Conservation (phyloP, 2,888 invertebrate genomes). For the Parasteatoda lunata region DNA sequence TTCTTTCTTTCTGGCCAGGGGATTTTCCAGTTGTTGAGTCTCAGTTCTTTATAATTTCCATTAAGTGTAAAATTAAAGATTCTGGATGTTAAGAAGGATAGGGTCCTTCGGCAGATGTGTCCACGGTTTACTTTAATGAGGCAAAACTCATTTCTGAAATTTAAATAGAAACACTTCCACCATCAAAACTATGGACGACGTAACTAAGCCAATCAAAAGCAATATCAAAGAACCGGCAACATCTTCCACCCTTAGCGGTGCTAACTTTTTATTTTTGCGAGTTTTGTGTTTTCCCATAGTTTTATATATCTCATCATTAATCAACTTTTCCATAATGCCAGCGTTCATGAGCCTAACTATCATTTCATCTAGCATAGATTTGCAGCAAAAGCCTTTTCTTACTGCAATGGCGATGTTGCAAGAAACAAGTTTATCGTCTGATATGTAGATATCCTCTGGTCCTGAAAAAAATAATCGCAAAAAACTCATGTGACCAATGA, state of each 20-base stretch:
- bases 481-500: background rate
- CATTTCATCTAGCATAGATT: background rate
- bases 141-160: no score
- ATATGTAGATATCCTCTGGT: background rate
- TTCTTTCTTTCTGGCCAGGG: no score
- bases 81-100: no score
- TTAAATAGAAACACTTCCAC: background rate
- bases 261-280: background rate
- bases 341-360: background rate
- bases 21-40: no score
- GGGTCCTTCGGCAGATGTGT: no score
- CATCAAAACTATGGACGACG: background rate
- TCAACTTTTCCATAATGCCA: background rate
- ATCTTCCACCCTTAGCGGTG: background rate
- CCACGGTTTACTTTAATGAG: no score
- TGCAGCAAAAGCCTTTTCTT: slow-evolving; percentile 2
- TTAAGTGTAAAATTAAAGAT: no score
- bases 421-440: background rate
- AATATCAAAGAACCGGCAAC: background rate
- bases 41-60: no score
- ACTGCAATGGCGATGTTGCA: background rate
- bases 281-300: background rate
- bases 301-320: background rate
- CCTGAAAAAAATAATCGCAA: background rate
- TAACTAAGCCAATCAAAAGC: background rate